Evolutionary conservation across 64 coral and sea anemone species (phyloP).

Genomic region (Hydrozoanthus tunicans): DNA sequence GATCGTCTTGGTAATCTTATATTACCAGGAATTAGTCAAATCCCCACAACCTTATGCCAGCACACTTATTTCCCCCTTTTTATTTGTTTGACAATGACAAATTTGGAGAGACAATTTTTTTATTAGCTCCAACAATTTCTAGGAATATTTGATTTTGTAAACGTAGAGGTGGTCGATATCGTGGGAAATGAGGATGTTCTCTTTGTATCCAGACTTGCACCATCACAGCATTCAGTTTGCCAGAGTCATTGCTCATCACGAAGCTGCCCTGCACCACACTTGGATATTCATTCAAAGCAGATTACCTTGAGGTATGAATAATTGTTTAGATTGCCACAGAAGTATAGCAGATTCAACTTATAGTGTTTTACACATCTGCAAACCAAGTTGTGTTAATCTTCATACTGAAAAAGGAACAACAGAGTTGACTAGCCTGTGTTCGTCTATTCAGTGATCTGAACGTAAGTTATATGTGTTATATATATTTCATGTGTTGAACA

Average conservation of each 20-base stretch:
- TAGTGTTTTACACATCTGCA: too few species aligned
- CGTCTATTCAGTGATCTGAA: too few species aligned
- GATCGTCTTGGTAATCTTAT: too few species aligned
- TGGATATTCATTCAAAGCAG: neutral
- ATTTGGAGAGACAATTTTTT: neutral
- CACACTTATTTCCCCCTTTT: neutral
- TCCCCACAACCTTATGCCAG: neutral
- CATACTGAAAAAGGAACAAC: too few species aligned
- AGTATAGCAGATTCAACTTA: neutral
- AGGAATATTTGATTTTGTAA: neutral
- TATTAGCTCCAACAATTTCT: neutral
- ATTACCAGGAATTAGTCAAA: neutral
- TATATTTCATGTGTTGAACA: too few species aligned
- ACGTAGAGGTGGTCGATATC: neutral
- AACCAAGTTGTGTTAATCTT: too few species aligned
- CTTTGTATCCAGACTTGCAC: neutral
- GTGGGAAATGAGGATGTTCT: conserved; percentile 3
- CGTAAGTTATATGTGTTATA: too few species aligned
- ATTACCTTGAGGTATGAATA: neutral
- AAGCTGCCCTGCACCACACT: neutral
- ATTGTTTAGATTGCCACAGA: neutral
- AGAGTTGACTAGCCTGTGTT: too few species aligned
- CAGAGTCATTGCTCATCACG: neutral
- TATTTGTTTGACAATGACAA: neutral
- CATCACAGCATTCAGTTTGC: neutral